Base-by-base conservation (phyloP, 2,113 vertebrate species). In the Pseudonaja textilis region DNA sequence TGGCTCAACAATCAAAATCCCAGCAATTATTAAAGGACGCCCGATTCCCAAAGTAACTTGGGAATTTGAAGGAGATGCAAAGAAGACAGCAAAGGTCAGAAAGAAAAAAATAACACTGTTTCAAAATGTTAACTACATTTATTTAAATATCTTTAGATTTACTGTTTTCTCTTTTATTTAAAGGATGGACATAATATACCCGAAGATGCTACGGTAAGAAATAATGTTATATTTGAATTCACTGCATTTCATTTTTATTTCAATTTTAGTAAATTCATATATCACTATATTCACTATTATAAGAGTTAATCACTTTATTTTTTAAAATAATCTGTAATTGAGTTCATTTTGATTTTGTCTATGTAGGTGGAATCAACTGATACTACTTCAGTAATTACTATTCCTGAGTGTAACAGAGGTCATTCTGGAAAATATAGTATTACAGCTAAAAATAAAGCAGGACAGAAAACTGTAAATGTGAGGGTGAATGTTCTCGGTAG, bases 31-130 rank as follows among this genome's bases (percentile, higher is more conserved):
- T 95, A 98, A 97, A 0, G 99, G 99, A 50, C 98, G 98, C 56
- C 99, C 99, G 20, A 90, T 98, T 94, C 99, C 99, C 90, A 99
- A 98, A 96, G 98, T 98, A 92, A 98, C 98, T 95, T 99, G 99
- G 99, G 98, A 98, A 85, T 99, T 98, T 91, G 99, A 99, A 45
- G 99, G 99, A 95, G 97, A 98, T 34, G 99, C 99, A 6, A 98
- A 98, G 96, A 98, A 98, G 1, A 96, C 98, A 93, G 96, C 98
- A 95, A 99, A 99, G 97, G 98, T 98, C 96, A 93, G 95, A 87
- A 39, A 39, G 12, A 96, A 92, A 92, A 61, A 92, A 95, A 88
- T 89, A 85, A 85, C 11, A 89, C 0, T 18, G 54, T 93, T 85
- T 90, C 74, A 34, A 52, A 85, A 45, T 47, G 94, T 7, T 25